Evolutionary conservation across 1,140 invertebrate species (phyloP).

Genomic region (Alviniconcha marisindica): DNA sequence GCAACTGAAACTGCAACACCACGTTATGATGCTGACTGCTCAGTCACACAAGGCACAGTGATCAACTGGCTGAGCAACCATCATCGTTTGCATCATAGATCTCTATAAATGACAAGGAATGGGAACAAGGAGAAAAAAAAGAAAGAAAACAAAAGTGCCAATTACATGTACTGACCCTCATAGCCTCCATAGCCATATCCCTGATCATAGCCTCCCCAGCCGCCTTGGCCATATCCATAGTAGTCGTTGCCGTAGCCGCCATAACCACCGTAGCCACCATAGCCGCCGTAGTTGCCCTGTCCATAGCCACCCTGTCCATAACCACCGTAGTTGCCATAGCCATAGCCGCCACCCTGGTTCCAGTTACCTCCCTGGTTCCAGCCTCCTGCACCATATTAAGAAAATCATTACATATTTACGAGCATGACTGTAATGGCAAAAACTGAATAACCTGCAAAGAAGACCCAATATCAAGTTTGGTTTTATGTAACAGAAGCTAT

Average conservation of each 20-base stretch:
- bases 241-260: slow-evolving; percentile 50
- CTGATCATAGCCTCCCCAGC: slow-evolving; percentile 60
- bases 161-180: slow-evolving; percentile 34
- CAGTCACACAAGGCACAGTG: no score
- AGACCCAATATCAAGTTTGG: no score
- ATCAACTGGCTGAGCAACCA: neutral
- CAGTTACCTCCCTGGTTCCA: slow-evolving; percentile 35
- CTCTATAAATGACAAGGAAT: neutral
- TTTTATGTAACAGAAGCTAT: no score
- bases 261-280: slow-evolving; percentile 56
- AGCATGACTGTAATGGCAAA: no score
- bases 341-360: slow-evolving; percentile 36
- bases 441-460: no score
- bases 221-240: slow-evolving; percentile 56
- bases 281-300: slow-evolving; percentile 41
- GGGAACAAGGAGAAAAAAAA: neutral
- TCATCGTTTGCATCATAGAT: neutral
- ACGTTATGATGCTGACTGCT: no score
- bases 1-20: no score
- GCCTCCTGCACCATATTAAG: neutral
- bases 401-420: no score
- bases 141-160: slow-evolving; percentile 2
- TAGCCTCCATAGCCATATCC: slow-evolving; percentile 52
- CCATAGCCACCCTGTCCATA: slow-evolving; percentile 52
- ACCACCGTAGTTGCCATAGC: slow-evolving; percentile 53